Evolutionary conservation across 2,888 invertebrate genomes (phyloP).

Genomic region (Isoperla grammatica): DNA sequence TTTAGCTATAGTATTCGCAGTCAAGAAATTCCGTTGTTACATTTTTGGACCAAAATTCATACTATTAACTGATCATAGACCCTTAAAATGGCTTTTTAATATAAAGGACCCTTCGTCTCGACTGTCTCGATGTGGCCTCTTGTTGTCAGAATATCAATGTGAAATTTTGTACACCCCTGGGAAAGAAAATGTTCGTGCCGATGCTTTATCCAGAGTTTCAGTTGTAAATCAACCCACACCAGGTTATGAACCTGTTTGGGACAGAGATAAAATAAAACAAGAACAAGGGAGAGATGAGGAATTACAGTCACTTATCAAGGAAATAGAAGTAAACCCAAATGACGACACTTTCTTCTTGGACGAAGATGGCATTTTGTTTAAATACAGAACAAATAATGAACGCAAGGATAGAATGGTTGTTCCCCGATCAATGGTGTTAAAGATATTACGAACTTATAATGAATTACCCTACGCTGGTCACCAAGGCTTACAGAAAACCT

Average conservation of each 20-base stretch:
- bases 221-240: not conserved
- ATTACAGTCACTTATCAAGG: not conserved
- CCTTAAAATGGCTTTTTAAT: slow-evolving; percentile 19
- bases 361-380: not conserved
- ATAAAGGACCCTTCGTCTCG: not conserved
- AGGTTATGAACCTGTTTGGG: slow-evolving; percentile 4
- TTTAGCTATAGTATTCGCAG: slow-evolving; percentile 19
- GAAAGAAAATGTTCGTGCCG: not conserved
- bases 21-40: slow-evolving; percentile 22
- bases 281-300: not conserved
- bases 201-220: not conserved
- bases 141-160: not conserved
- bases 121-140: not conserved
- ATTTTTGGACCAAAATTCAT: slow-evolving; percentile 25
- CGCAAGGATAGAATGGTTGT: not conserved
- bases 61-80: slow-evolving; percentile 22
- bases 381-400: not conserved
- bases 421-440: not conserved
- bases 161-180: not conserved
- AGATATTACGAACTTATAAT: not conserved
- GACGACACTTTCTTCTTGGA: not conserved
- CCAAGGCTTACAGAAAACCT: no score
- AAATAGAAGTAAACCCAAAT: not conserved
- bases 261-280: not conserved
- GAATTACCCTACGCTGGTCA: no score